Evolutionary conservation across 2,797 vertebrate genomes (phyloP), one percentile per base, ranked within the genome.

Genomic region (Esox masquinongy): DNA sequence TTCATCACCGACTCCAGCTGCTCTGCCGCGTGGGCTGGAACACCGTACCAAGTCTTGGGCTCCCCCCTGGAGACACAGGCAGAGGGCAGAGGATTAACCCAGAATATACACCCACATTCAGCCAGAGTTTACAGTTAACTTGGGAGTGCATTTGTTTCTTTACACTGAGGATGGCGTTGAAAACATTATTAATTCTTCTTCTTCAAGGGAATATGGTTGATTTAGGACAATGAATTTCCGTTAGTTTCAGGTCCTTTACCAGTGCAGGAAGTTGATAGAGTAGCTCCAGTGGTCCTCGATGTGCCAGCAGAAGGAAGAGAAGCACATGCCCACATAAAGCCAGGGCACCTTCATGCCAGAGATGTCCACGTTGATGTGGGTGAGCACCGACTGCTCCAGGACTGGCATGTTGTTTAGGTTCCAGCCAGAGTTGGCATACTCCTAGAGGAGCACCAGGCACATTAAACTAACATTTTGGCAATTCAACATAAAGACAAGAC

Each of bases 341-440:
- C 98, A 99, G 47, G 98, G 98, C 56, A 99, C 96, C 90, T 99
- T 99, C 97, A 99, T 99, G 53, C 98, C 98, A n/a, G 98, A 99
- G 90, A 99, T 99, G 88, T 99, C 98, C 59, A 96, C 98, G 1
- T 97, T 98, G 88, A 99, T 99, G 89, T 99, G 98, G 34, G 97
- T 93, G 73, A 99, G 95, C 53, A 99, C 97, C 0, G 98, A 99
- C 79, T 99, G 98, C 75, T 99, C 97, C 68, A 99, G 89, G 14
- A 99, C 95, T 0, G 98, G 97, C 97, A 99, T 96, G 89, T 99
- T 99, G 91, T 99, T 99, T 88, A 99, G 93, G 88, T 99, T 99
- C 98, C 98, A 99, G 81, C 98, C 98, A 4, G 96, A 98, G 86
- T 95, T 96, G 0, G 97, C 96, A 63, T 99, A 99, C 50, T 99